Evolutionary conservation across 2,888 invertebrate genomes (phyloP).

Genomic region (Tanypteryx hageni): DNA sequence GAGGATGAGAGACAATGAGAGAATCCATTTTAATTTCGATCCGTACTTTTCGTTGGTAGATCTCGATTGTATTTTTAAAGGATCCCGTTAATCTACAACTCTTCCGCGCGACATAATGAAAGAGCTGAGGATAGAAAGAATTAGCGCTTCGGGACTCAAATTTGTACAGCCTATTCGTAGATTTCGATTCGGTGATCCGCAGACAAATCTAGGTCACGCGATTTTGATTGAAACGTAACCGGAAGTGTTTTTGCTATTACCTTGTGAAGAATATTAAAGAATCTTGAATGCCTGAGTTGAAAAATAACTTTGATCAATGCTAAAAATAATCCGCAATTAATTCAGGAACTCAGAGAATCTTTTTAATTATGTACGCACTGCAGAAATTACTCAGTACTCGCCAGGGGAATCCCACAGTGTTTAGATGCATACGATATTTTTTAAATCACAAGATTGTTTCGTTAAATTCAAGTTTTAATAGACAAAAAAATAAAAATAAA

Average conservation of each 20-base stretch:
- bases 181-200: not conserved
- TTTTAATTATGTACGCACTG: too few species aligned
- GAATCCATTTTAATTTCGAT: not conserved
- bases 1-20: not conserved
- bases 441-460: too few species aligned
- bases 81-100: constrained; percentile 7
- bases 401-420: too few species aligned
- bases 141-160: not conserved
- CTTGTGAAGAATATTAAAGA: not conserved
- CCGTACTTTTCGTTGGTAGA: not conserved
- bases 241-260: not conserved
- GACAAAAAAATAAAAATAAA: too few species aligned
- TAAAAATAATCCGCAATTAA: too few species aligned
- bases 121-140: not conserved
- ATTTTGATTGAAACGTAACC: not conserved
- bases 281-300: too few species aligned
- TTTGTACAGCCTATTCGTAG: not conserved
- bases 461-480: too few species aligned
- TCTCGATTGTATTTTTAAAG: constrained; percentile 4
- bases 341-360: too few species aligned
- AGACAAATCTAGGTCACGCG: not conserved
- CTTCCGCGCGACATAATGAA: not conserved
- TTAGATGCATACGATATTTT: too few species aligned
- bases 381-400: too few species aligned
- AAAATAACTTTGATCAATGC: too few species aligned